Evolutionary conservation across 1,140 invertebrate genomes (phyloP).

Genomic region (Musca vetustissima): DNA sequence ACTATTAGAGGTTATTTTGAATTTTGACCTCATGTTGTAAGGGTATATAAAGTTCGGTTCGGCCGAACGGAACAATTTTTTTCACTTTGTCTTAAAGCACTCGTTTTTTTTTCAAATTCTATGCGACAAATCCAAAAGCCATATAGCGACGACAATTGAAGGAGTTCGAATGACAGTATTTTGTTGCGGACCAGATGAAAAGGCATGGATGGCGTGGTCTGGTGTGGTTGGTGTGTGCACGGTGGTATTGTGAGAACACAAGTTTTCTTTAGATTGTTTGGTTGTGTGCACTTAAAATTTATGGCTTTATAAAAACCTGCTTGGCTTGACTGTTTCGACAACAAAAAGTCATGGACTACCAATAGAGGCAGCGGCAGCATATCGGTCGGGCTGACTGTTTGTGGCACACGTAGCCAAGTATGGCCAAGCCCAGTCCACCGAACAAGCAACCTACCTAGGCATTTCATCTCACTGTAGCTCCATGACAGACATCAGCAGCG

Average conservation of each 20-base stretch:
- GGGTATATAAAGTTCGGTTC: too few species aligned
- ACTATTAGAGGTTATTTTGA: too few species aligned
- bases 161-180: neutral
- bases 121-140: constrained; percentile 6
- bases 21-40: too few species aligned
- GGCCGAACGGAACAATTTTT: too few species aligned
- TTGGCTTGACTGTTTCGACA: constrained; percentile 18
- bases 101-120: neutral
- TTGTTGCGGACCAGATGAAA: neutral
- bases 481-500: too few species aligned
- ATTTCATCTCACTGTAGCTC: too few species aligned
- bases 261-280: neutral
- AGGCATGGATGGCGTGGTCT: constrained; percentile 28
- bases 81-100: too few species aligned
- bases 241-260: constrained; percentile 28
- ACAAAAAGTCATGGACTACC: neutral
- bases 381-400: too few species aligned
- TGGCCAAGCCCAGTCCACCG: too few species aligned
- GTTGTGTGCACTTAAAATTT: constrained; percentile 30
- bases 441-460: too few species aligned
- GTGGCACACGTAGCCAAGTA: too few species aligned
- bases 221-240: constrained; percentile 23
- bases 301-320: constrained; percentile 37
- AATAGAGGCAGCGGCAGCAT: too few species aligned
- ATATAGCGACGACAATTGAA: neutral